These are phyloP conservation scores for Oryzias sinensis DNA, from an alignment of 2,797 vertebrate species.

Conservation along the genomic window DNA sequence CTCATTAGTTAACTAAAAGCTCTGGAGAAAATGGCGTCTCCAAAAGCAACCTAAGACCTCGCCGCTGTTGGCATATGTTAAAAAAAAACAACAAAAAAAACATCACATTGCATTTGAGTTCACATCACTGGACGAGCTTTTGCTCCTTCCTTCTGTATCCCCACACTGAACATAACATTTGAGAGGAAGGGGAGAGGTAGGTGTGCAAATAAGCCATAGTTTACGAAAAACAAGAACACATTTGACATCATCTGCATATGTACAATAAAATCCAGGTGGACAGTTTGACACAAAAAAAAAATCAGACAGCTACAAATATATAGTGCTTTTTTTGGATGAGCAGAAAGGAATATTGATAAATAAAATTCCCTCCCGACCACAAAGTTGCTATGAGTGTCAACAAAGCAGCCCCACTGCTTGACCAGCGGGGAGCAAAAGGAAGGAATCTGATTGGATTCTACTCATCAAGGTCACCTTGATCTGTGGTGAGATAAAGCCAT, in stretches of 20 bases:
- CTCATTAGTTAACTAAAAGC: slow-evolving; percentile 31
- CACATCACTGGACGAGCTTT: slow-evolving; percentile 30
- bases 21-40: slow-evolving; percentile 34
- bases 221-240: slow-evolving; percentile 62
- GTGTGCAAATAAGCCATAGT: slow-evolving; percentile 81
- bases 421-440: slow-evolving; percentile 49
- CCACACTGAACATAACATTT: slow-evolving; percentile 52
- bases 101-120: slow-evolving; percentile 32
- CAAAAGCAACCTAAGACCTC: slow-evolving; percentile 17
- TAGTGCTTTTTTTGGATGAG: slow-evolving; percentile 53
- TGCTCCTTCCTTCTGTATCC: slow-evolving; percentile 59
- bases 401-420: slow-evolving; percentile 61
- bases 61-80: slow-evolving; percentile 47
- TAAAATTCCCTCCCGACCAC: slow-evolving; percentile 67
- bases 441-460: slow-evolving; percentile 71
- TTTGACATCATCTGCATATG: slow-evolving; percentile 72
- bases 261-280: slow-evolving; percentile 72
- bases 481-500: slow-evolving; percentile 59
- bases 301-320: slow-evolving; percentile 71
- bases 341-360: slow-evolving; percentile 70
- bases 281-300: slow-evolving; percentile 70
- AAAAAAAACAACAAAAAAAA: slow-evolving; percentile 10
- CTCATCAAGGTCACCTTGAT: slow-evolving; percentile 75
- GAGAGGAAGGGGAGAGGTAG: slow-evolving; percentile 66
- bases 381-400: slow-evolving; percentile 58